Conservation (phyloP, 2,797 vertebrate genomes). For the Sebastes matsubarae region DNA sequence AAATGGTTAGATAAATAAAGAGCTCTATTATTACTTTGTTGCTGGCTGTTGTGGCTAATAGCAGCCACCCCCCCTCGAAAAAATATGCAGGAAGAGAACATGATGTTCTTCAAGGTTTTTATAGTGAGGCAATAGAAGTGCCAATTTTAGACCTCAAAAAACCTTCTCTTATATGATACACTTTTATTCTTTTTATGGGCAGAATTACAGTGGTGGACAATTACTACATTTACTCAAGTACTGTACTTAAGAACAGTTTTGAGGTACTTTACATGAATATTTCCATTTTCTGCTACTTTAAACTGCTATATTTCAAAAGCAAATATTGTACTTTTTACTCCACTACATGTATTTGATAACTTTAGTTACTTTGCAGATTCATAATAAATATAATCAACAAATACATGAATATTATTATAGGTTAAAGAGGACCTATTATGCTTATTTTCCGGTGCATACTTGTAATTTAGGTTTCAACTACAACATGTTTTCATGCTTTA, state of each 20-base stretch:
- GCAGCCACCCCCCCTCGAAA: not conserved
- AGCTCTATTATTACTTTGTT: conserved; percentile 56
- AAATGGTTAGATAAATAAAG: conserved; percentile 56
- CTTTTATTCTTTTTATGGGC: not conserved
- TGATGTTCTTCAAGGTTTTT: conserved; percentile 60
- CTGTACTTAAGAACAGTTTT: not conserved
- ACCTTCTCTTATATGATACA: no score
- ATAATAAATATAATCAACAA: not conserved
- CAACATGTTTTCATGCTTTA: no score
- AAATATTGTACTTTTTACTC: not conserved
- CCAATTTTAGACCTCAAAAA: not conserved
- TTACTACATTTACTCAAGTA: no score
- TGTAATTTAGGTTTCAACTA: no score
- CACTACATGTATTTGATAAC: no score
- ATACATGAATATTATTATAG: no score
- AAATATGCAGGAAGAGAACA: conserved; percentile 54
- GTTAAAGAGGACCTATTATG: no score
- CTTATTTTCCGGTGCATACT: no score
- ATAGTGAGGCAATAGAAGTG: conserved; percentile 17
- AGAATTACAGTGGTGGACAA: not conserved
- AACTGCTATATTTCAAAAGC: no score
- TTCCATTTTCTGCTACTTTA: not conserved
- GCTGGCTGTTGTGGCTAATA: conserved; percentile 49
- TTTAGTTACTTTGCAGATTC: not conserved
- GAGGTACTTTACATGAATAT: not conserved